Evolutionary conservation across 2,113 vertebrate genomes (phyloP).

Genomic region (Gymnogyps californianus): DNA sequence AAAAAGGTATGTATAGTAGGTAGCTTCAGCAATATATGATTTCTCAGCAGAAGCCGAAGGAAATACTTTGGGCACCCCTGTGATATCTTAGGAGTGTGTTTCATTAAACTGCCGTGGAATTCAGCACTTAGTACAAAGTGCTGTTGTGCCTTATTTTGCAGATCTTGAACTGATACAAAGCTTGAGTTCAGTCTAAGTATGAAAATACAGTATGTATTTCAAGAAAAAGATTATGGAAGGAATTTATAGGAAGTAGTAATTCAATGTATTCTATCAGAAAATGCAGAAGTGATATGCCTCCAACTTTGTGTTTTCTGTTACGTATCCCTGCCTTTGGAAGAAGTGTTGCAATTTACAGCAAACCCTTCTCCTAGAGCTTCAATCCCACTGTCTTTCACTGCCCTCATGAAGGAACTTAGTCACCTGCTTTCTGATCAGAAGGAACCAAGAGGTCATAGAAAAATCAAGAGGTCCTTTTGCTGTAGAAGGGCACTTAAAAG

Average conservation of each 20-base stretch:
- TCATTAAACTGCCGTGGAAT: not conserved
- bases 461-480: not conserved
- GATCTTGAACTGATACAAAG: not conserved
- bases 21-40: not conserved
- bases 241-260: not conserved
- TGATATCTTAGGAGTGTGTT: not conserved
- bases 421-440: not conserved
- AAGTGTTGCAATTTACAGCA: not conserved
- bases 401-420: not conserved
- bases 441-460: not conserved
- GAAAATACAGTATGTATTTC: not conserved
- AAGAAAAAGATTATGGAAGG: not conserved
- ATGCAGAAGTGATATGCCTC: not conserved
- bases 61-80: not conserved
- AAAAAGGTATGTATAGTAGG: not conserved
- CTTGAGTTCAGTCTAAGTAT: not conserved
- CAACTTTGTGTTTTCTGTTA: not conserved
- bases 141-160: not conserved
- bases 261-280: not conserved
- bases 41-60: not conserved
- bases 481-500: not conserved
- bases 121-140: not conserved
- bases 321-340: not conserved
- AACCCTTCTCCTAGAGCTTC: not conserved
- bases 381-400: not conserved